These are phyloP conservation scores for Rhabdornis inornatus DNA, from an alignment of 2,113 vertebrate species.

Conservation along the genomic window DNA sequence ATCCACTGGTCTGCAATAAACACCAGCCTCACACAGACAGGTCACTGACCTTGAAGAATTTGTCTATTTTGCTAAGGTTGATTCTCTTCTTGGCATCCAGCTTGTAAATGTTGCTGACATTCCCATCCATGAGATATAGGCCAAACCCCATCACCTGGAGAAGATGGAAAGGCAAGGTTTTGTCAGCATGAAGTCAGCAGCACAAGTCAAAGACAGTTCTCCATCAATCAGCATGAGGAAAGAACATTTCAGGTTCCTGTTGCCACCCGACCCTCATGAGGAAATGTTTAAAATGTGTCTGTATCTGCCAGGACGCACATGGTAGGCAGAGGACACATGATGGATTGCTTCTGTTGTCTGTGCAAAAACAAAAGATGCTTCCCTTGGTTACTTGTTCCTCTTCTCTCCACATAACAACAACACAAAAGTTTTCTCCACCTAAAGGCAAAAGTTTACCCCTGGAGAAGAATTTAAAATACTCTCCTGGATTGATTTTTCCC, in stretches of 20 bases:
- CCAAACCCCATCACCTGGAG: constrained; percentile 97
- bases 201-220: not conserved
- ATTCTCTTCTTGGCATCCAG: constrained; percentile 98
- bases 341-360: not conserved
- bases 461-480: not conserved
- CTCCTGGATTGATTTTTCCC: not conserved
- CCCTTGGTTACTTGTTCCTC: not conserved
- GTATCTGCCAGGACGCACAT: not conserved
- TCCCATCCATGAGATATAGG: constrained; percentile 97
- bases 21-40: not conserved
- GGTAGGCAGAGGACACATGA: not conserved
- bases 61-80: constrained; percentile 99
- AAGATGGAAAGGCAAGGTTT: not conserved
- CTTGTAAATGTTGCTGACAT: constrained; percentile 98
- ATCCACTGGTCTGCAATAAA: not conserved
- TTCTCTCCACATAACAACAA: not conserved
- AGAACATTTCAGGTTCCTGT: not conserved
- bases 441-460: not conserved
- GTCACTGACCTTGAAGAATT: constrained; percentile 93
- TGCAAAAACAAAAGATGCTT: not conserved
- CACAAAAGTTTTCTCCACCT: not conserved
- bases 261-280: not conserved
- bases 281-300: not conserved
- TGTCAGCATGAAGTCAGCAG: not conserved
- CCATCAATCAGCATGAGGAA: not conserved